A percentile compares a stretch with the other conserved stretches of the same genome.
phyloP scores from a whole-genome alignment of 2,113 vertebrate species.

The Campylomormyrus tamandua region DNA sequence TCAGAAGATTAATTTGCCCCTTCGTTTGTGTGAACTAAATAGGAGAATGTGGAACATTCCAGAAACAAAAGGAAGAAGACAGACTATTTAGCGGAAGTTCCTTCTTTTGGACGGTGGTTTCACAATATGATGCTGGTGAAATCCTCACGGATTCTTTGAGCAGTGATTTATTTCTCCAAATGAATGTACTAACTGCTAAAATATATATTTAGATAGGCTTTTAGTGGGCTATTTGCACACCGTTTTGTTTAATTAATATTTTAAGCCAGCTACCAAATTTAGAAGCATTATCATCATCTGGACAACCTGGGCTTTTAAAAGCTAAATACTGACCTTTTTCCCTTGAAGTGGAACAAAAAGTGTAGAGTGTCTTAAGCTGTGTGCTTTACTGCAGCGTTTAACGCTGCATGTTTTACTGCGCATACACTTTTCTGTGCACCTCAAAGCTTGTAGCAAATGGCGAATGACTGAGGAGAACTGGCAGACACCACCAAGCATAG shows the following conservation, averaged over 20 bases:
- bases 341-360: not conserved
- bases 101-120: not conserved
- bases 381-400: not conserved
- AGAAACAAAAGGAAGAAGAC: not conserved
- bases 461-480: not conserved
- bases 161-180: not conserved
- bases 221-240: not conserved
- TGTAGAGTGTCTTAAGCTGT: not conserved
- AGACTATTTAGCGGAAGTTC: not conserved
- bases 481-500: slow-evolving; percentile 13
- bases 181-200: not conserved
- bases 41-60: slow-evolving; percentile 14
- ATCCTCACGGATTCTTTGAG: not conserved
- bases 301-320: not conserved
- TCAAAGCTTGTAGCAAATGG: not conserved
- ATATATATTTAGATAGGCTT: not conserved
- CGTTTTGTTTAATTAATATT: not conserved
- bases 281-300: slow-evolving; percentile 1
- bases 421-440: not conserved
- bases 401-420: not conserved
- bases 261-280: not conserved
- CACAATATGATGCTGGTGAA: not conserved
- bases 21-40: slow-evolving; percentile 24
- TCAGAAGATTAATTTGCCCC: slow-evolving; percentile 25
- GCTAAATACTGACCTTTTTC: not conserved